Conservation (phyloP, 1,140 invertebrate genomes). For the Chlorops oryzae region DNA sequence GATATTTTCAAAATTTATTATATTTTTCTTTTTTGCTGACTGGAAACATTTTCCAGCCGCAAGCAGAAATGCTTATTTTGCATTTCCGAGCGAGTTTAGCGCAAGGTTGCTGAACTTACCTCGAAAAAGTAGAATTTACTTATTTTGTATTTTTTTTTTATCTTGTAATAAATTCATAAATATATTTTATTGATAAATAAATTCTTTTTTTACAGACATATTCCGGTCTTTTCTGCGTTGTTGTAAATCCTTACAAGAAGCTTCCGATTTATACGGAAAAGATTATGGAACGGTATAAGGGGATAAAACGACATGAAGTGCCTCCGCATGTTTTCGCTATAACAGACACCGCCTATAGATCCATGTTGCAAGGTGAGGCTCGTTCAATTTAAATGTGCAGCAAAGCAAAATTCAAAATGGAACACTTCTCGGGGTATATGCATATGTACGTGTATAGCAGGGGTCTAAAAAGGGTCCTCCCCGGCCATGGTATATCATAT, state of each 20-base stretch:
- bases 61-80: too few species aligned
- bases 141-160: neutral
- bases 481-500: too few species aligned
- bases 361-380: constrained; percentile 94
- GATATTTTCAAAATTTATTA: too few species aligned
- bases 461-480: too few species aligned
- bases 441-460: too few species aligned
- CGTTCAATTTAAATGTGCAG: too few species aligned
- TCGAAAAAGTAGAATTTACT: neutral
- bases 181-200: neutral
- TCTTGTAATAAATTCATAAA: neutral
- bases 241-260: constrained; percentile 98
- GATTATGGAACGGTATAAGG: constrained; percentile 99
- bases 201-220: constrained; percentile 78
- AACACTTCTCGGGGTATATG: too few species aligned
- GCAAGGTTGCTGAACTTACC: too few species aligned
- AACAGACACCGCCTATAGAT: constrained; percentile 95
- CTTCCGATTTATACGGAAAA: constrained; percentile 98
- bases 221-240: constrained; percentile 97
- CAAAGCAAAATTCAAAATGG: too few species aligned
- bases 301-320: constrained; percentile 97
- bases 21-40: too few species aligned
- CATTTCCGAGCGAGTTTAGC: too few species aligned
- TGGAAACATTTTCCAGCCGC: too few species aligned
- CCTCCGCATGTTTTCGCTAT: constrained; percentile 99